Evolutionary conservation across 1,140 invertebrate species (phyloP), one percentile per base, ranked within the genome.

Genomic region (Cotesia glomerata): DNA sequence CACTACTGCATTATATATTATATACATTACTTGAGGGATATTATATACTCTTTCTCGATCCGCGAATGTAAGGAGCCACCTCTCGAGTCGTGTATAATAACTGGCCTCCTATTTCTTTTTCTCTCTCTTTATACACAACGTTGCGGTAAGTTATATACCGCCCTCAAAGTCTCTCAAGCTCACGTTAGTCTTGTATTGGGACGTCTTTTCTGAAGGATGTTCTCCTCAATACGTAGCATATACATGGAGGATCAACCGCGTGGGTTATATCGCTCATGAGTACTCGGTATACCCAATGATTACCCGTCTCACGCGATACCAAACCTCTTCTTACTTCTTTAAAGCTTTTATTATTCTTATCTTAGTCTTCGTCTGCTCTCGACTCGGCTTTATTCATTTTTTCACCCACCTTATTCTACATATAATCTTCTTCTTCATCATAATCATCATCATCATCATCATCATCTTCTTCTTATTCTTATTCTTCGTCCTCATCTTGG

Each of bases 251-350:
- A 26, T 16, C 66, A 52, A 49, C 58, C 32, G 73, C 73, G 73
- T 74, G 73, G 73, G 73, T 32, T 74, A 65, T 51, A 66, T 36
- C 36, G 59, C 35, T 54, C 59, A 49, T 49, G 14, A 32, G 61
- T 16, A 52, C 35, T 65, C 63, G 35, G 65, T 67, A 70, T 70
- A 51, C n/a, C 39, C 69, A 63, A 71, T 74, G 68, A 74, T 74
- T 74, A 71, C 63, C 73, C 68, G 59, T 71, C 73, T 69, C 72
- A 73, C 71, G 65, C 71, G 71, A 73, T 70, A 70, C 62, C 61
- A 35, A 63, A 70, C 69, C 69, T 45, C 39, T 34, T 18, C 45
- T 70, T 59, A 18, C 16, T 54, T 11, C 11, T 45, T 45, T 45
- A 5, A 45, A 14, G 13, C 13, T 54, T 54, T 54, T n/a, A 18